phyloP scores from a whole-genome alignment of 2,888 invertebrate species.

The Troides helena region DNA sequence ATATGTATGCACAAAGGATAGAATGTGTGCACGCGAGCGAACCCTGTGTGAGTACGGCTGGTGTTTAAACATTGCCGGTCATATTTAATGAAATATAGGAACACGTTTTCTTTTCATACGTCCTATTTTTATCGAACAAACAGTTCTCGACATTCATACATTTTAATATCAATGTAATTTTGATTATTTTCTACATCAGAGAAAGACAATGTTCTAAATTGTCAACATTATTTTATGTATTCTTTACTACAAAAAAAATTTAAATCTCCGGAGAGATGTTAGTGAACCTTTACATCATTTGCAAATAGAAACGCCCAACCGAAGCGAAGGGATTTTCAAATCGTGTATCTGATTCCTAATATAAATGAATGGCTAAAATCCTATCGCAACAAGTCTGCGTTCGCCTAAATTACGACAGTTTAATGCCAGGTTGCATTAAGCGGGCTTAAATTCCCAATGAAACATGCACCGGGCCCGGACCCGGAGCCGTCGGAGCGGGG shows the following conservation, averaged over 20 bases:
- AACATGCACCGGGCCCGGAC: slow-evolving; percentile 24
- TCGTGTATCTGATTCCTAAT: slow-evolving; percentile 9
- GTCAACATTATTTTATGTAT: too few species aligned
- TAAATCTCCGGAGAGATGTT: too few species aligned
- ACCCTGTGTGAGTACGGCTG: slow-evolving; percentile 38
- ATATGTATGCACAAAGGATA: slow-evolving; percentile 52
- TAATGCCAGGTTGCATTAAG: slow-evolving; percentile 27
- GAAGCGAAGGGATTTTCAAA: not conserved
- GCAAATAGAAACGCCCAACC: not conserved
- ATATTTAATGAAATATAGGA: not conserved
- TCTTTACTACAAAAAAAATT: too few species aligned
- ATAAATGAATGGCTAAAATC: slow-evolving; percentile 23
- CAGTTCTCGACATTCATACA: not conserved
- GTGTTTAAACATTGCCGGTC: slow-evolving; percentile 5
- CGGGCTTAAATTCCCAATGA: slow-evolving; percentile 25
- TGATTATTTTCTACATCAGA: too few species aligned
- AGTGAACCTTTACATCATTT: not conserved
- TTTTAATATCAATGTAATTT: too few species aligned
- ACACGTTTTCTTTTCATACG: not conserved
- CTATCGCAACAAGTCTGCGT: slow-evolving; percentile 25
- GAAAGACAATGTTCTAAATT: too few species aligned
- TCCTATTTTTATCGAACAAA: not conserved
- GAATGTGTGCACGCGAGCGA: slow-evolving; percentile 44
- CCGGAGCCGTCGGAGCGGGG: slow-evolving; percentile 4
- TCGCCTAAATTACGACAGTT: slow-evolving; percentile 24